These are phyloP conservation scores for Chymomyza caudatula DNA, from an alignment of 2,888 invertebrate genomes.

Conservation along the genomic window DNA sequence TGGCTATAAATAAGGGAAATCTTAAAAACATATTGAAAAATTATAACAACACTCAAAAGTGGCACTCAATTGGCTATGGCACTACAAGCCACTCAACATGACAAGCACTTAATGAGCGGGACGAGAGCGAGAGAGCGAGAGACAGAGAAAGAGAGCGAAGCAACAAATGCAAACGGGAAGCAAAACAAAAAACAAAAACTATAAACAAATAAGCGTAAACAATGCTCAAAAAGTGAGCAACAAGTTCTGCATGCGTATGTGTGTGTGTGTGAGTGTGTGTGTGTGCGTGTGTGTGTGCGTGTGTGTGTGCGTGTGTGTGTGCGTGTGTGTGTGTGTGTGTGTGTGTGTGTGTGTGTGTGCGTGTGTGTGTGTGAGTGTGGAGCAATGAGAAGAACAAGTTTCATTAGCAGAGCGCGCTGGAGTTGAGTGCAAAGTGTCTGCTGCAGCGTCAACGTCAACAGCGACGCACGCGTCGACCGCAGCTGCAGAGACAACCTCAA, in stretches of 20 bases:
- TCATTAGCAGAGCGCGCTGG: conserved; percentile 39
- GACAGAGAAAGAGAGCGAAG: background rate
- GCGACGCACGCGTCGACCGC: background rate
- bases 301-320: conserved; percentile 14
- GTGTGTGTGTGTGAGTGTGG: conserved; percentile 7
- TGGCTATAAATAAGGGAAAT: conserved; percentile 4
- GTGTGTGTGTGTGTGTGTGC: conserved; percentile 15
- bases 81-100: conserved; percentile 53
- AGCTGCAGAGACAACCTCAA: background rate
- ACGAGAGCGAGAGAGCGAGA: background rate
- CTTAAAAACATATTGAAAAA: conserved; percentile 53
- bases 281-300: conserved; percentile 15
- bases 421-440: conserved; percentile 58
- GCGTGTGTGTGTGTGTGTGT: conserved; percentile 14
- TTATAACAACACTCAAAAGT: conserved; percentile 61
- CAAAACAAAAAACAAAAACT: conserved; percentile 10
- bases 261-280: conserved; percentile 10
- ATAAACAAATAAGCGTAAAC: conserved; percentile 38
- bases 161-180: background rate
- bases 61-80: conserved; percentile 56
- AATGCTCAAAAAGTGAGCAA: conserved; percentile 46
- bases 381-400: conserved; percentile 61
- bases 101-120: conserved; percentile 67
- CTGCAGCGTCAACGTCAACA: conserved; percentile 28
- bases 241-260: conserved; percentile 38